Base-by-base conservation (phyloP, 2,888 invertebrate genomes). In the Ochlodes sylvanus region DNA sequence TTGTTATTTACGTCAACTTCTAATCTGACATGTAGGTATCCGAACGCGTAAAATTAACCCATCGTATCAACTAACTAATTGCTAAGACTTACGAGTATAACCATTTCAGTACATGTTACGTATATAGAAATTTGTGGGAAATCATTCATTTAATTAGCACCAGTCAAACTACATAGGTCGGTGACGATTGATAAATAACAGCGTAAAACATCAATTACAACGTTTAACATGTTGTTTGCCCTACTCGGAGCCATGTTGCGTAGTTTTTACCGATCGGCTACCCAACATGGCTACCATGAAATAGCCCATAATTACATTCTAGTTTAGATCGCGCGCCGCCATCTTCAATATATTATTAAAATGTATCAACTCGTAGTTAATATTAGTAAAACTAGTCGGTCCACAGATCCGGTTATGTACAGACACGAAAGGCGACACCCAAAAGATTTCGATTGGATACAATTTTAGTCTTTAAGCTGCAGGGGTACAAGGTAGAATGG, bases 371-470 rank as follows among this genome's bases (percentile, higher is more conserved):
- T 61, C 44, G 69, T 54, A 68, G 63, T 68, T 67, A 69, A 72
- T 70, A 71, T 72, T 72, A 70, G 71, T 67, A 68, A 68, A 74
- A 71, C 70, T 69, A 65, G 72, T 70, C 62, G 47, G 61, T 68
- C 73, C 69, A 70, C 72, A 68, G 67, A 72, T 72, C 75, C 72
- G 75, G 74, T 72, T 73, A 66, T 42, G 63, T 69, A 71, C 70
- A 47, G 68, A 54, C 42, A 38, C 15, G 34, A 55, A 12, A 67
- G 42, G 47, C 15, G 19, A 47, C 42, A 47, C 38, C 50, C 44
- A 54, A 67, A 61, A 56, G 19, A 44, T 14, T 61, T 2, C 17
- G 2, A 55, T 34, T 56, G 55, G 38, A 56, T 21, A 27, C 19
- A 55, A 67, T 55, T 61, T 14, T 67, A 15, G 56, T 44, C 61